Conservation (phyloP, 1,140 invertebrate genomes). For the Acromyrmex echinatior region DNA sequence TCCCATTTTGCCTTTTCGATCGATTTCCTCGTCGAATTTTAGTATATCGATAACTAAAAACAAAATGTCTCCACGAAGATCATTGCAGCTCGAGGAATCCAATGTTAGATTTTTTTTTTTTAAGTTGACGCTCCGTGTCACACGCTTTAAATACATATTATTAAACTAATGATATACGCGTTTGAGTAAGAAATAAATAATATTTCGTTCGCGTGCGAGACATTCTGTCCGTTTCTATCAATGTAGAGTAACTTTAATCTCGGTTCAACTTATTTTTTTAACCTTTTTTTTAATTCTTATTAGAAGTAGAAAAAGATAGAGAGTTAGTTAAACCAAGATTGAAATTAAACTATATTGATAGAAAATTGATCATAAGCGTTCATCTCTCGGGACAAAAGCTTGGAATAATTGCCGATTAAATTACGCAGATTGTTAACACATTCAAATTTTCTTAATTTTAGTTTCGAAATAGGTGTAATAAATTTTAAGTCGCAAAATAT, state of each 20-base stretch:
- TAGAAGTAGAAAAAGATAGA: too few relatives aligned
- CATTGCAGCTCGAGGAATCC: not conserved
- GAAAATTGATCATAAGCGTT: not conserved
- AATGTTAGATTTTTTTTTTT: not conserved
- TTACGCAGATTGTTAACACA: not conserved
- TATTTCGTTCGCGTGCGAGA: not conserved
- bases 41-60: constrained; percentile 1
- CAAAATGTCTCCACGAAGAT: constrained; percentile 17
- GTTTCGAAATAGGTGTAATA: too few relatives aligned
- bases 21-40: not conserved
- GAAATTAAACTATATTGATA: too few relatives aligned
- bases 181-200: constrained; percentile 14
- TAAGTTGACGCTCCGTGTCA: not conserved
- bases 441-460: not conserved
- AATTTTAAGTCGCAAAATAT: too few relatives aligned
- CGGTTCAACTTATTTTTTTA: too few relatives aligned
- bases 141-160: constrained; percentile 12
- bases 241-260: too few relatives aligned
- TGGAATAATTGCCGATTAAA: constrained; percentile 6
- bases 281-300: too few relatives aligned
- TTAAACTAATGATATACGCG: not conserved
- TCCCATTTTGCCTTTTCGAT: not conserved
- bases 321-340: too few relatives aligned
- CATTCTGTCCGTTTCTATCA: not conserved
- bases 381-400: not conserved